Percentiles rank a stretch among this genome's conserved stretches.
phyloP scores from a whole-genome alignment of 2,113 vertebrate species.

The Romanogobio albipinnatus region DNA sequence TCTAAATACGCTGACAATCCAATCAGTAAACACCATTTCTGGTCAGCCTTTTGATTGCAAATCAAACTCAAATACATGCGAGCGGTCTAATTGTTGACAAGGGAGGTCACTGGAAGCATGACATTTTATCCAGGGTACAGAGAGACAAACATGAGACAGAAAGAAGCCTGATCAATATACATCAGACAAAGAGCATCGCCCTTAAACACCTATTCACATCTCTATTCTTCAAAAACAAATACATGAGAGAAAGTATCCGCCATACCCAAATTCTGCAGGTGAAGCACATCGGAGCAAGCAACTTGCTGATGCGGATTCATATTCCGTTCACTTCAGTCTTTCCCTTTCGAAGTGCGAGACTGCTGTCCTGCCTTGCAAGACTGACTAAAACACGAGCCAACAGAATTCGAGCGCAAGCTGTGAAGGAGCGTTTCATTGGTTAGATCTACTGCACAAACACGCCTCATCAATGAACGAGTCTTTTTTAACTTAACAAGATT shows the following conservation, averaged over 20 bases:
- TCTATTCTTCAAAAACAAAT: slow-evolving; percentile 1
- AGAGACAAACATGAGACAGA: slow-evolving; percentile 49
- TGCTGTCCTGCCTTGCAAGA: background rate
- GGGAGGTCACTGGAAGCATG: background rate
- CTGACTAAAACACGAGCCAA: background rate
- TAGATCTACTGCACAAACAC: background rate
- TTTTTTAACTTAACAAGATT: background rate
- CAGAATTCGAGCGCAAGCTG: background rate
- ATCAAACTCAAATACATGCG: background rate
- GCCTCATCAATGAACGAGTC: background rate
- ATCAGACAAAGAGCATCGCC: slow-evolving; percentile 33
- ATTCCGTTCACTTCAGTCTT: slow-evolving; percentile 26
- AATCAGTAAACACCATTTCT: background rate
- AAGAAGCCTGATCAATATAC: slow-evolving; percentile 54
- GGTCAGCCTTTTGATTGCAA: background rate
- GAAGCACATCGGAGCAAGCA: background rate
- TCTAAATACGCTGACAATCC: background rate
- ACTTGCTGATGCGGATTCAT: slow-evolving; percentile 30
- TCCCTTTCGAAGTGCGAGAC: background rate
- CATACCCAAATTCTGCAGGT: slow-evolving; percentile 28
- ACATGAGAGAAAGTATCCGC: background rate
- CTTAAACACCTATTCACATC: background rate
- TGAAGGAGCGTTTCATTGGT: background rate
- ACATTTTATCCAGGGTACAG: slow-evolving; percentile 39
- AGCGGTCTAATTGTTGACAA: background rate